phyloP scores from a whole-genome alignment of 2,113 vertebrate species.

The Triplophysa siluroides region DNA sequence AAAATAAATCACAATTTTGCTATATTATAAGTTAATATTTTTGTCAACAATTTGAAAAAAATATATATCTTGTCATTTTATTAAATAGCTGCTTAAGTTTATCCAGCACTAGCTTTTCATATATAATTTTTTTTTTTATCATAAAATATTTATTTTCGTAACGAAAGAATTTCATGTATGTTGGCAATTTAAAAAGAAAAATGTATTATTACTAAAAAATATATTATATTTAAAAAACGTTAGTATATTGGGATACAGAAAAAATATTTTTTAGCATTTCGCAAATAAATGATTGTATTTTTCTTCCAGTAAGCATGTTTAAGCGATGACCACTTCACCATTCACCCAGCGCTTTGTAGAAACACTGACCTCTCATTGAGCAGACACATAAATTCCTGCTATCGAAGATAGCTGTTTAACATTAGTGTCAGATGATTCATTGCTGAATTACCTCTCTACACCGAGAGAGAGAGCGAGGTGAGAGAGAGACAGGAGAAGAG shows the following conservation, averaged over 20 bases:
- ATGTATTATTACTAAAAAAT: too few species aligned
- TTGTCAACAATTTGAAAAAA: too few species aligned
- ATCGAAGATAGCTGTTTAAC: conserved; percentile 1
- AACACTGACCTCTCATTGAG: neutral
- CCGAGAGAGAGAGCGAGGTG: neutral
- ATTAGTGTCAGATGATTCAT: conserved; percentile 18
- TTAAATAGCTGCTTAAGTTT: too few species aligned
- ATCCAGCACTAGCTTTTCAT: too few species aligned
- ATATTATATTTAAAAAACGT: too few species aligned
- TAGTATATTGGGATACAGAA: neutral
- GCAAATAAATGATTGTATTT: neutral
- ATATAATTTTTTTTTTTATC: too few species aligned
- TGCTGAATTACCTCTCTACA: conserved; percentile 13
- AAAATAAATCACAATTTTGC: too few species aligned
- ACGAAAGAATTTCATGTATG: too few species aligned
- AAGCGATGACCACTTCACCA: neutral
- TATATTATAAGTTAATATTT: too few species aligned
- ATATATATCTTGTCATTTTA: too few species aligned
- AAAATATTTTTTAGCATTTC: neutral
- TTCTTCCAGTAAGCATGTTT: neutral
- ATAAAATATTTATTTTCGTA: too few species aligned
- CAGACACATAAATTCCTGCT: conserved; percentile 23
- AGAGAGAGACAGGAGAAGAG: conserved; percentile 29
- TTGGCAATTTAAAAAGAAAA: too few species aligned
- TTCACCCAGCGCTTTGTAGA: neutral